These are phyloP conservation scores for Raja brachyura DNA, from an alignment of 2,113 vertebrate species.

Conservation along the genomic window DNA sequence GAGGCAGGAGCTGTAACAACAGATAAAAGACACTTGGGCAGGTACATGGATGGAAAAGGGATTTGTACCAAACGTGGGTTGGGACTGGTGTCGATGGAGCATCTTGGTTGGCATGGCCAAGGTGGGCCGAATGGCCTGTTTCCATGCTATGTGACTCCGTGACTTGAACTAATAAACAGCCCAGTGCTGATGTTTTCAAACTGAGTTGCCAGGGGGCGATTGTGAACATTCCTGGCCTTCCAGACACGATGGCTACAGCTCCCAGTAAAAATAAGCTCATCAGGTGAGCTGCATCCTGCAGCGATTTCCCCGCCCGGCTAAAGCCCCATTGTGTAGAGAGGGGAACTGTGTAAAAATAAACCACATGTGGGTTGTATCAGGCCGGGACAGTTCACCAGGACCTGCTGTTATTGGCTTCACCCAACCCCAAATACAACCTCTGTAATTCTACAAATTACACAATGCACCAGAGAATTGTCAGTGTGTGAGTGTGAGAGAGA, in stretches of 20 bases:
- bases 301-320: conserved; percentile 40
- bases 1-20: too few species aligned
- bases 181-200: conserved; percentile 29
- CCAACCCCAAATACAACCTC: conserved; percentile 55
- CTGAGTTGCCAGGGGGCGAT: conserved; percentile 42
- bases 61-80: too few species aligned
- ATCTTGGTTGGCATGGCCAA: too few species aligned
- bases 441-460: conserved; percentile 62
- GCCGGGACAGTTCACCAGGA: conserved; percentile 52
- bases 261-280: conserved; percentile 52
- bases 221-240: conserved; percentile 41
- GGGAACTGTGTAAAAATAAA: conserved; percentile 47
- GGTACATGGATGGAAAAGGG: too few species aligned
- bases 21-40: too few species aligned
- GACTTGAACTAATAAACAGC: background rate
- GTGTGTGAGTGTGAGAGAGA: conserved; percentile 58
- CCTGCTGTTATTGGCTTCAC: conserved; percentile 55
- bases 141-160: too few species aligned
- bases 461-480: conserved; percentile 54
- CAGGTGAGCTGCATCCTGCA: conserved; percentile 37
- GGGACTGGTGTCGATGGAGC: too few species aligned
- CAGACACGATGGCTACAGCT: conserved; percentile 41
- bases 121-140: too few species aligned
- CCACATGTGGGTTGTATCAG: conserved; percentile 63
- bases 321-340: conserved; percentile 50